A percentile compares a stretch with the other conserved stretches of the same genome.
Conservation (phyloP, 2,888 invertebrate species). For the Megastigmus dorsalis region DNA sequence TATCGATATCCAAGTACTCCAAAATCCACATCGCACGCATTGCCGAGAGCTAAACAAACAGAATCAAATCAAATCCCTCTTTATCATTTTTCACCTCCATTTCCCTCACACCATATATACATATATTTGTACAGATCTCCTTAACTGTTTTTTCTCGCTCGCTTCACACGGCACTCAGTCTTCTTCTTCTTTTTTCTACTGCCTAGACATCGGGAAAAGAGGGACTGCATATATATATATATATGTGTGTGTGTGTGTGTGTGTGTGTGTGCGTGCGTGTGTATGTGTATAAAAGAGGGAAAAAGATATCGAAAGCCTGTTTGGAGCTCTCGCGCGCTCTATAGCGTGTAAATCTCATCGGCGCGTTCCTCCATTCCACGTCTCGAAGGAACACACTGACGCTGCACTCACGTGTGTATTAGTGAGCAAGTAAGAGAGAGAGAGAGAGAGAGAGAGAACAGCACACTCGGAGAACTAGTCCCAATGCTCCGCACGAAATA, state of each 20-base stretch:
- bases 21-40: neutral
- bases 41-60: neutral
- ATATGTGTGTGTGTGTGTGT: too few relatives aligned
- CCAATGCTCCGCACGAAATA: constrained; percentile 59
- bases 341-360: constrained; percentile 59
- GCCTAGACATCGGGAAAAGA: too few relatives aligned
- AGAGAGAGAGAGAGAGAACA: constrained; percentile 39
- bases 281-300: too few relatives aligned
- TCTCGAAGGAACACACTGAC: constrained; percentile 56
- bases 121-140: constrained; percentile 25
- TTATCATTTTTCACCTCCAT: constrained; percentile 22
- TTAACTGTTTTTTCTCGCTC: constrained; percentile 30
- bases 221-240: too few relatives aligned
- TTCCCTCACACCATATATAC: too few relatives aligned
- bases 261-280: too few relatives aligned
- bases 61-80: constrained; percentile 10
- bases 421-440: constrained; percentile 56
- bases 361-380: constrained; percentile 49
- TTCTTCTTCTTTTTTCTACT: too few relatives aligned
- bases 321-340: constrained; percentile 28
- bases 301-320: constrained; percentile 29
- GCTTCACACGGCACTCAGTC: too few relatives aligned
- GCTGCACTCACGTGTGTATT: too few relatives aligned
- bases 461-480: constrained; percentile 56
- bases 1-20: neutral